phyloP scores from a whole-genome alignment of 2,113 vertebrate genomes.

The Pachycephala philippinensis region DNA sequence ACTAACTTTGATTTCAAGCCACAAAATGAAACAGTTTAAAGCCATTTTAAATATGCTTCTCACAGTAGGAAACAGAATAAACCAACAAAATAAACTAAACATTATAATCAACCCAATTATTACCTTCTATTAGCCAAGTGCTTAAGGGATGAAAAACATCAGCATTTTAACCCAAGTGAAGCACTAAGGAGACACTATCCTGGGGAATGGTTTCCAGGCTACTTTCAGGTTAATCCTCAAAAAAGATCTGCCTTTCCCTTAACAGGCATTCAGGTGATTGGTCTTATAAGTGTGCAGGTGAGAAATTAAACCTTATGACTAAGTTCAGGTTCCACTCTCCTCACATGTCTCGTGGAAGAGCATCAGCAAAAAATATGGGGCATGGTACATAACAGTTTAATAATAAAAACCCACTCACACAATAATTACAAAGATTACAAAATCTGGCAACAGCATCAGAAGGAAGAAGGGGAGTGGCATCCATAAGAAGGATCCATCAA shows the following conservation, averaged over 20 bases:
- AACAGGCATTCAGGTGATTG: background rate
- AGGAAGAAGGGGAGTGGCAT: background rate
- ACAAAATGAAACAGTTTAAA: slow-evolving; percentile 16
- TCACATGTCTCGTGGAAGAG: background rate
- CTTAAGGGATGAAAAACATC: slow-evolving; percentile 13
- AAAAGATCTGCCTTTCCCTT: background rate
- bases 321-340: background rate
- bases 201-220: background rate
- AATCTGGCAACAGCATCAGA: background rate
- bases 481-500: background rate
- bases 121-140: slow-evolving; percentile 33
- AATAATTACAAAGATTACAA: background rate
- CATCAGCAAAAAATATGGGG: background rate
- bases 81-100: slow-evolving; percentile 40
- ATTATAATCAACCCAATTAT: slow-evolving; percentile 44
- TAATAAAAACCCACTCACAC: background rate
- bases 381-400: background rate
- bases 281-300: background rate
- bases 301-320: background rate
- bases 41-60: background rate
- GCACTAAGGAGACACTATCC: background rate
- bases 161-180: background rate
- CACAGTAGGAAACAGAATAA: slow-evolving; percentile 16
- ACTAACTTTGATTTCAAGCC: slow-evolving; percentile 41
- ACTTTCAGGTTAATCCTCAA: background rate